Evolutionary conservation across 2,113 vertebrate species (phyloP), one percentile per base, ranked within the genome.

Genomic region (Syngnathoides biaculeatus): DNA sequence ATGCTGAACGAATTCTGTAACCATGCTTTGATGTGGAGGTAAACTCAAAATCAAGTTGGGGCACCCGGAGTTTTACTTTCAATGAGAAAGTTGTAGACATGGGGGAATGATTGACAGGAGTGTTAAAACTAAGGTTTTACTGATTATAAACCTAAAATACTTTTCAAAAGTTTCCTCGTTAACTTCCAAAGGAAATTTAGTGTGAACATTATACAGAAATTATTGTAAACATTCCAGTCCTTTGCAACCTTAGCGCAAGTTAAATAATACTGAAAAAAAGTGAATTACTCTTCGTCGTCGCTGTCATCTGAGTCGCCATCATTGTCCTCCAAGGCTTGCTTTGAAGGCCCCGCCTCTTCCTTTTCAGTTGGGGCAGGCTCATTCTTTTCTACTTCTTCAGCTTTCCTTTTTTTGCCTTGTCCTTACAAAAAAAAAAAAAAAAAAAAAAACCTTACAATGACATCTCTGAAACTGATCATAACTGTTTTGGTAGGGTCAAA

Each of bases 221-320:
- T 13, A 14, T 10, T 2, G 39, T 8, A 63, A 26, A 63, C 17
- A 17, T 45, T 22, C 20, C 26, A 17, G 8, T 6, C 15, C 12
- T 22, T 45, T 63, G 42, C n/a, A 17, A 62, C 19, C 12, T 11
- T 5, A 62, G n/a, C 19, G 20, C 9, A 3, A 12, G 0, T 22
- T 22, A 3, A 42, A 22, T 39, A 42, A 42, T n/a, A n/a, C 2
- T n/a, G 9, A 39, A 61, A 39, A 12, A 9, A 20, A 5, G 60
- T 84, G 13, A 65, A 30, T 86, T 78, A 95, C 95, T 83, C 89
- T 47, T 94, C 94, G n/a, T 94, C 94, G 0, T 95, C 93, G 81
- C 84, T 89, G 87, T 94, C 93, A 5, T 90, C 94, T 0, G 91
- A 91, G 75, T 88, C 89, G 5, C 85, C 67, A 24, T 90, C 89